phyloP scores from a whole-genome alignment of 2,113 vertebrate genomes.

The Ailurus styani region DNA sequence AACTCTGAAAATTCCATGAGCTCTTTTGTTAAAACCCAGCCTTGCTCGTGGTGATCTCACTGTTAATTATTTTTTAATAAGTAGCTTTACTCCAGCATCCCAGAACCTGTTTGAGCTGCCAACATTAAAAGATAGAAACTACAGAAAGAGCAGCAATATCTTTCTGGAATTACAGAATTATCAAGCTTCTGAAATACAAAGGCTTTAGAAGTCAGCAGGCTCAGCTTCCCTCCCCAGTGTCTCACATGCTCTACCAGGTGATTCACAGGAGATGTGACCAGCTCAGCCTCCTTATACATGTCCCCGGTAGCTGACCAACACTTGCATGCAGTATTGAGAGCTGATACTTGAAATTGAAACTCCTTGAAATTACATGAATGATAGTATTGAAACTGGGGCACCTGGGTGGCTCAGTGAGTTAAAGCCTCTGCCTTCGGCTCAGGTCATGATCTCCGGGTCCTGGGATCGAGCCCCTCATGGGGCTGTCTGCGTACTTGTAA shows the following conservation, averaged over 20 bases:
- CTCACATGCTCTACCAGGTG: neutral
- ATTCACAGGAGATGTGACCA: neutral
- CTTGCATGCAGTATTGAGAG: neutral
- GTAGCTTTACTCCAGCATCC: neutral
- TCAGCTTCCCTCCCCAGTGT: neutral
- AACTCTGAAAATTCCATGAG: neutral
- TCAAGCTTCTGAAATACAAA: neutral
- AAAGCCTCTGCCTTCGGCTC: too few relatives aligned
- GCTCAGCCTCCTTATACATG: neutral
- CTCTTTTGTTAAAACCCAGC: conserved; percentile 11
- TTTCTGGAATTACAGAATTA: neutral
- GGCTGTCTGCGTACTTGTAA: too few relatives aligned
- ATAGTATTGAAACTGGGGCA: neutral
- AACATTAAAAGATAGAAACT: conserved; percentile 6
- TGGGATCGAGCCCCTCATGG: too few relatives aligned
- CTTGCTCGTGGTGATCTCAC: neutral
- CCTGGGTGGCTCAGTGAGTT: too few relatives aligned
- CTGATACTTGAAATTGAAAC: neutral
- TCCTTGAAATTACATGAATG: neutral
- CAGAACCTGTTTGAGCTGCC: conserved; percentile 36
- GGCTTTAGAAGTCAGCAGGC: neutral
- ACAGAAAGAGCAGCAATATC: neutral
- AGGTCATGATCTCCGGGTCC: too few relatives aligned
- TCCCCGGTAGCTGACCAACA: neutral
- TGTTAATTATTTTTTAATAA: conserved; percentile 58